Evolutionary conservation across 2,888 invertebrate species (phyloP), one percentile per base, ranked within the genome.

Genomic region (Cephus nigrinus): DNA sequence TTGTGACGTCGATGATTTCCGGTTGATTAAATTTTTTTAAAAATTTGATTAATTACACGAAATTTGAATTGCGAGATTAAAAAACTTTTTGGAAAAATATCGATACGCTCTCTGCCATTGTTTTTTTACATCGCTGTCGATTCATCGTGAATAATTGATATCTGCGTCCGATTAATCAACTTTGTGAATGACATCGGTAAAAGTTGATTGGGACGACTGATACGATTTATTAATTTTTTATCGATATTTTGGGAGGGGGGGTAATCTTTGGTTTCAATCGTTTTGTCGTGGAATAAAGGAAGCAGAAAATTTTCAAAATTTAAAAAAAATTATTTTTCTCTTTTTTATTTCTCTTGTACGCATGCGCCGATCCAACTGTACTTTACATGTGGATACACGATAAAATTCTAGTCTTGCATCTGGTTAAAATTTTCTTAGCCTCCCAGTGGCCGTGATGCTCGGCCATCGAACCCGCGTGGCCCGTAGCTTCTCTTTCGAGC

Each of bases 381-480:
- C 15, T 23, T 55, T 55, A 23, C 9, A 23, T 2, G 55, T 2
- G 23, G 15, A 40, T 40, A 40, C 23, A 23, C 55, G 23, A 55
- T 55, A 9, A 55, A 55, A 23, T 55, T 55, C 23, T 2, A 55
- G 15, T 55, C 55, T 55, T 23, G 23, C 55, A 55, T 55, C 55
- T 55, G 55, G 9, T 55, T 55, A 23, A 55, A 23, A 55, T 55
- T 55, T 55, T 55, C 55, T 23, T 55, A 55, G 55, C 9, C 55
- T 55, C 55, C 55, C 55, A 55, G 5, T 55, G 55, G 55, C 55
- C 55, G 23, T 23, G 23, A 55, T 80, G 79, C 78, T 78, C 32
- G 76, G 33, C 36, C 78, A 74, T 74, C 75, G 55, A 55, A 55
- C 55, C 55, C 55, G 23, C 0, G 55, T 55, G 55, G 55, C 55